A percentile compares a stretch with the other conserved stretches of the same genome.
phyloP scores from a whole-genome alignment of 2,888 invertebrate genomes.

The Panzeria rudis region DNA sequence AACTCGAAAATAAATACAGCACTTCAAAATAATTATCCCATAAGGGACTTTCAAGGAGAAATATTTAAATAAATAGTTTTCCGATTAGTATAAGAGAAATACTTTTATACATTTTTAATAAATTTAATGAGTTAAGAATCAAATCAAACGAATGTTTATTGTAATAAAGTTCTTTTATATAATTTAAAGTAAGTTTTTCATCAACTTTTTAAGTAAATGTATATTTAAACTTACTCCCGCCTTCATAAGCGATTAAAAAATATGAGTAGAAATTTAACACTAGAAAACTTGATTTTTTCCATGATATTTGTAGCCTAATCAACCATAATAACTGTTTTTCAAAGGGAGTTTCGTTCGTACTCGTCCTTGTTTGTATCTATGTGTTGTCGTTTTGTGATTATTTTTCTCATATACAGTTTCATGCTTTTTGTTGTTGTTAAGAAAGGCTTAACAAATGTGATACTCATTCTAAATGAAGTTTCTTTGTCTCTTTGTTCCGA shows the following conservation, averaged over 20 bases:
- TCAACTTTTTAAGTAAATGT: too few species aligned
- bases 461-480: neutral
- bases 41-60: neutral
- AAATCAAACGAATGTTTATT: too few species aligned
- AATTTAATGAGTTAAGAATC: too few species aligned
- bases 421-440: constrained; percentile 3
- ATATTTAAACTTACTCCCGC: too few species aligned
- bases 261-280: neutral
- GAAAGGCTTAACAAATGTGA: constrained; percentile 22
- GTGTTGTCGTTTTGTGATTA: constrained; percentile 3
- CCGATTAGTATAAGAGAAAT: neutral
- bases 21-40: constrained; percentile 22
- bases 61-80: neutral
- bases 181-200: too few species aligned
- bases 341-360: constrained; percentile 2
- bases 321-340: constrained; percentile 52
- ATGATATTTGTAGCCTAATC: constrained; percentile 21
- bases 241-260: too few species aligned
- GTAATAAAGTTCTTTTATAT: too few species aligned
- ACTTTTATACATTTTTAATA: neutral
- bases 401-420: neutral
- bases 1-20: constrained; percentile 20
- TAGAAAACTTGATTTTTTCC: neutral
- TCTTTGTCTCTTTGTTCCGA: constrained; percentile 20
- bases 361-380: neutral